Evolutionary conservation across 2,888 invertebrate genomes (phyloP), one percentile per base, ranked within the genome.

Genomic region (Cephonodes hylas): DNA sequence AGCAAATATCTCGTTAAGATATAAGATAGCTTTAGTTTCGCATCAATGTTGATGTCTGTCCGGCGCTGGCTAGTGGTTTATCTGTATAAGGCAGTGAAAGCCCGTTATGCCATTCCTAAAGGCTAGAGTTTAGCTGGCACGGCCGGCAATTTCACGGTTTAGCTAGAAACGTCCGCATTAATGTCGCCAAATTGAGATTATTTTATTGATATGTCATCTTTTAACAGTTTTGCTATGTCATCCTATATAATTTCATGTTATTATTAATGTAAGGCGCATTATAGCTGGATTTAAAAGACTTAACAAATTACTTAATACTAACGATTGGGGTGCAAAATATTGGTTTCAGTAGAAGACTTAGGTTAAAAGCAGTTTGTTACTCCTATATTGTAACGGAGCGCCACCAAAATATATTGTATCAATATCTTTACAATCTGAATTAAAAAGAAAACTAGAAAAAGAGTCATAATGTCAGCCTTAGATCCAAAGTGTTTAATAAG

Each of bases 11-110:
- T 56, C 44, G 44, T 27, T 53, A 10, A 53, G 53, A 53, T 53
- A 15, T 64, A 45, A 60, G 70, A 71, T 70, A 70, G 67, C 68
- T 68, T 69, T 64, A 64, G 65, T 64, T 63, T 67, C 63, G 60
- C 66, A 63, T 67, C 64, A 63, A 58, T 62, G 61, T 62, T 59
- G 65, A 65, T 64, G 44, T 56, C 59, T 64, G 65, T 67, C 44
- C 64, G 34, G 44, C 57, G 64, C 58, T 64, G 62, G 60, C 53
- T 46, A 58, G 59, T 59, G 64, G 64, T 57, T 60, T 46, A 44
- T 34, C 69, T 53, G 62, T 66, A 64, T 58, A 65, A 58, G 63
- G 64, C 42, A 44, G 42, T 18, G 25, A 20, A 44, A 44, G 44
- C 27, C 58, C 58, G 58, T 59, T 59, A 59, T 59, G 18, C 58